Conservation (phyloP, 2,888 invertebrate species). For the Orthosia gracilis region DNA sequence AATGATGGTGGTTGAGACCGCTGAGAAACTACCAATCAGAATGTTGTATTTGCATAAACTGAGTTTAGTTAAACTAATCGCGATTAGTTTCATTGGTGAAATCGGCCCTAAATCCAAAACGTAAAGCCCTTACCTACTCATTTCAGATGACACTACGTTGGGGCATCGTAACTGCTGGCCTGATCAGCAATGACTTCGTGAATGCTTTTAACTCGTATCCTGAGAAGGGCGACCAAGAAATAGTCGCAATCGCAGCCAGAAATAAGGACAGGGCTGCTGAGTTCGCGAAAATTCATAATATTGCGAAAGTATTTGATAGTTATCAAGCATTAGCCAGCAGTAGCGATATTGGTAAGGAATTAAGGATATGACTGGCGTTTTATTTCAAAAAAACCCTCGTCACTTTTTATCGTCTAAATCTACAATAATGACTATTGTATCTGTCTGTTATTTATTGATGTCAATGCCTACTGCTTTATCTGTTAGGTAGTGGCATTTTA, state of each 20-base stretch:
- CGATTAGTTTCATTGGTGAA: too few relatives aligned
- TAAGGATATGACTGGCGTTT: conserved; percentile 76
- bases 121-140: not conserved
- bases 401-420: not conserved
- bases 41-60: too few relatives aligned
- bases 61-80: too few relatives aligned
- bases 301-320: conserved; percentile 93
- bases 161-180: conserved; percentile 96
- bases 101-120: too few relatives aligned
- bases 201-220: conserved; percentile 93
- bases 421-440: conserved; percentile 1
- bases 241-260: conserved; percentile 95
- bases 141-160: conserved; percentile 92
- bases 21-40: too few relatives aligned
- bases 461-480: too few relatives aligned
- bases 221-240: conserved; percentile 92
- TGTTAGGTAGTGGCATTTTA: not conserved
- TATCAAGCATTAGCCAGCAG: conserved; percentile 94
- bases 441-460: too few relatives aligned
- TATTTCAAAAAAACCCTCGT: conserved; percentile 11
- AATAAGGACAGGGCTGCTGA: conserved; percentile 92
- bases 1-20: too few relatives aligned
- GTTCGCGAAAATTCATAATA: conserved; percentile 94
- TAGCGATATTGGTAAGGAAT: conserved; percentile 94
- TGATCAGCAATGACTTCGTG: conserved; percentile 96